Evolutionary conservation across 2,797 vertebrate genomes (phyloP), one percentile per base, ranked within the genome.

Genomic region (Hirundo rustica): DNA sequence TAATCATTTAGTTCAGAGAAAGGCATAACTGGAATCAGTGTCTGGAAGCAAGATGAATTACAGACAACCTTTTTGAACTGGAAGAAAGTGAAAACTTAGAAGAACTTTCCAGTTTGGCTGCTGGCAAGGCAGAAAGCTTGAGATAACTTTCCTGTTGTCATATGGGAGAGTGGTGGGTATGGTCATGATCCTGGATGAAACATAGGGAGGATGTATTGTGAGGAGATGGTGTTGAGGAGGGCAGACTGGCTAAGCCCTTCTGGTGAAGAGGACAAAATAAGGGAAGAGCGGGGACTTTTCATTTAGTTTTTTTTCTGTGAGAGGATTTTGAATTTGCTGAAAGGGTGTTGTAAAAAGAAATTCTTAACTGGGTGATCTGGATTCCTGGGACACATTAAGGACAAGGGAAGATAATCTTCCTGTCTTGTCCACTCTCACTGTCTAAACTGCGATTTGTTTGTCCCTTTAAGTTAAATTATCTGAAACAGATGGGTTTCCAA

Each of bases 1-100:
- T 72, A 81, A 76, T 91, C 27, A 48, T 89, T 87, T 91, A 62
- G 68, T 89, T 95, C 73, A 75, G 76, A 86, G 90, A 86, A 84
- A 84, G 36, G 10, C 4, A 0, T 64, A 87, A 64, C 71, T 60
- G 38, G 48, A 84, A 76, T 94, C 80, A 60, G 32, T 82, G 67
- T 44, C 62, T 81, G 66, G 55, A 67, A 93, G 55, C n/a, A 93
- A 73, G 51, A 84, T 34, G 66, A 90, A 73, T 80, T 92, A 42
- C 7, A 19, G 20, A 23, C 44, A 71, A 20, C 3, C 36, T 76
- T 82, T 92, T 23, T 79, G 62, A 76, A 84, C 32, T 57, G 34
- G 1, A 19, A 53, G 60, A 58, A 85, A 87, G 18, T 23, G 80
- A 91, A 96, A 88, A 71, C 38, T 77, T 77, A 18, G 15, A 71